phyloP scores from a whole-genome alignment of 1,140 invertebrate species.

The Panonychus citri region DNA sequence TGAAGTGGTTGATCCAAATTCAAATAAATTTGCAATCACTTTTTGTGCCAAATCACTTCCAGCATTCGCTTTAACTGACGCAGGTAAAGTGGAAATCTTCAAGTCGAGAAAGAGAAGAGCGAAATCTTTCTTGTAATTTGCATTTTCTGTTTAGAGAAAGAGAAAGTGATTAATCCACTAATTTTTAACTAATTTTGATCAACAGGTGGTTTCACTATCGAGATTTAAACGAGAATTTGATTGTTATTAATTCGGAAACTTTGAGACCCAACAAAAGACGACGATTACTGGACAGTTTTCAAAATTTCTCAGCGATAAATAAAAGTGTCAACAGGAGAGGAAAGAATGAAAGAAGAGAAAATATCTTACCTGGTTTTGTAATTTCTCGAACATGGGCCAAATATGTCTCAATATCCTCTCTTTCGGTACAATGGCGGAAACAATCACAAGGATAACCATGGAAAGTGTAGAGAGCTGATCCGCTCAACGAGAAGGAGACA shows the following conservation, averaged over 20 bases:
- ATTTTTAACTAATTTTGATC: too few relatives aligned
- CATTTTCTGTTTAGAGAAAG: neutral
- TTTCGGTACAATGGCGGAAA: slow-evolving; percentile 10
- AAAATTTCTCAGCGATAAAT: neutral
- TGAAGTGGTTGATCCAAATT: neutral
- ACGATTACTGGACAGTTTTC: neutral
- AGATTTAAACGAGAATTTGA: too few relatives aligned
- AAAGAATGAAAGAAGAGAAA: neutral
- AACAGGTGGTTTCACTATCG: too few relatives aligned
- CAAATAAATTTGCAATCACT: slow-evolving; percentile 13
- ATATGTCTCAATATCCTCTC: slow-evolving; percentile 11
- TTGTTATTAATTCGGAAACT: neutral
- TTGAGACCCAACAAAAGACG: neutral
- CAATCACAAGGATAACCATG: slow-evolving; percentile 19
- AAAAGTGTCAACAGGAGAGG: neutral
- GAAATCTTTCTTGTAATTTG: slow-evolving; percentile 7
- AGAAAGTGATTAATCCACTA: neutral
- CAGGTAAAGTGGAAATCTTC: slow-evolving; percentile 10
- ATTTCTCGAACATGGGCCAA: slow-evolving; percentile 13
- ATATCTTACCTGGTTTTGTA: slow-evolving; percentile 10
- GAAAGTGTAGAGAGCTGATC: slow-evolving; percentile 11
- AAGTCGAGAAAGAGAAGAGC: slow-evolving; percentile 13
- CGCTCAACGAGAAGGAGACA: slow-evolving; percentile 14
- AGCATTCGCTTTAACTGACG: slow-evolving; percentile 8
- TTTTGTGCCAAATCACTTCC: slow-evolving; percentile 12